Base-by-base conservation (phyloP, 2,888 invertebrate genomes). In the Drosophila tanythrix region DNA sequence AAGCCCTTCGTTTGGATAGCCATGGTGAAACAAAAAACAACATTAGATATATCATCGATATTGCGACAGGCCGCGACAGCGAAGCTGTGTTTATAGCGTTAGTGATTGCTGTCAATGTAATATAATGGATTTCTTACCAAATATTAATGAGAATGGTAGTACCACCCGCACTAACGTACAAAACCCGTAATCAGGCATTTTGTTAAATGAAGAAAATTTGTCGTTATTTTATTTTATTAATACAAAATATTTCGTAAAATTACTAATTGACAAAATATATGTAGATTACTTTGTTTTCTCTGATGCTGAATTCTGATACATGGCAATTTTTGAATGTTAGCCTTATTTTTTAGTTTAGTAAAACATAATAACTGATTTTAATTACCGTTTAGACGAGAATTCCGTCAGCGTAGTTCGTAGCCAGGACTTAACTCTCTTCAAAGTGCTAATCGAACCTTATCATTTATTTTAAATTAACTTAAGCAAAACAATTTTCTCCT, bases 11-110 rank as follows among this genome's bases (percentile, higher is more conserved):
- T 13, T 64, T 63, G 7, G 13, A 35, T 8, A 86, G 35, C 76
- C 76, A 84, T 2, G 85, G 85, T 3, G 80, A 68, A 2, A 69
- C 2, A 18, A 89, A 70, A 48, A 89, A 86, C 73, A 84, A 57
- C 2, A 65, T 0, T 6, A 82, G 38, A 55, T 86, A 89, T 3
- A 77, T 8, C 53, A 80, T 36, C 11, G 85, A 86, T 36, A 86
- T 18, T 2, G 25, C 77, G 13, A 76, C 70, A 1, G 85, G 85
- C 5, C 85, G 72, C 15, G 60, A 15, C 13, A 87, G 60, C 3
- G 72, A 58, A 31, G 75, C 85, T 85, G 21, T 4, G 31, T 27
- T 0, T 3, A 53, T 27, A 6, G 15, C 13, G 10, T 36, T 27
- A 13, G 25, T 35, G 52, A 1, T 8, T 31, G 11, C 1, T 2